These are phyloP conservation scores for Hemichromis elongatus DNA, from an alignment of 2,113 vertebrate genomes.

Conservation along the genomic window DNA sequence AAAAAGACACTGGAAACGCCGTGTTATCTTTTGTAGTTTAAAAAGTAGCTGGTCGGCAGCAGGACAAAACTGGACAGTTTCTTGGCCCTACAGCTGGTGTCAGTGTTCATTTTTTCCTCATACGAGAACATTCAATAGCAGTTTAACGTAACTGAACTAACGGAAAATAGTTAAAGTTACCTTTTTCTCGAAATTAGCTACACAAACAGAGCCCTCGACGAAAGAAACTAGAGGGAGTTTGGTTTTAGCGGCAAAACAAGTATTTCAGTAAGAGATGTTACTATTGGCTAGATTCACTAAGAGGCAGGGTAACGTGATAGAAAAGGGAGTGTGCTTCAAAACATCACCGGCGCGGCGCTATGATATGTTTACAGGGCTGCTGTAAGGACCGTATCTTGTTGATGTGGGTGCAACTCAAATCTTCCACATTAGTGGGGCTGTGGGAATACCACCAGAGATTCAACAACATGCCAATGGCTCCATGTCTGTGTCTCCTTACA, in stretches of 20 bases:
- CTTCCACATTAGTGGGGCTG: not conserved
- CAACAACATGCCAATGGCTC: not conserved
- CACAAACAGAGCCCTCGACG: rapidly evolving
- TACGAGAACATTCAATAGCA: not conserved
- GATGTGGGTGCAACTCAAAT: not conserved
- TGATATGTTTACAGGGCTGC: not conserved
- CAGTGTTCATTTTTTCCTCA: not conserved
- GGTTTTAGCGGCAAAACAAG: slow-evolving; percentile 70
- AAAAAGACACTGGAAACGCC: not conserved
- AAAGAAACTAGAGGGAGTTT: not conserved
- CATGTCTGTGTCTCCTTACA: not conserved
- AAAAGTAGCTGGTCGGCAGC: not conserved
- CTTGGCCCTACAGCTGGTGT: not conserved
- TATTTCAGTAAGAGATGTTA: not conserved
- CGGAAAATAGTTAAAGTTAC: not conserved
- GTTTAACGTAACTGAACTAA: not conserved
- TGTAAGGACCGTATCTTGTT: not conserved
- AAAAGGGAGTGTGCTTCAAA: not conserved
- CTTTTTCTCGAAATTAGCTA: not conserved
- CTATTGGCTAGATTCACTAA: slow-evolving; percentile 44
- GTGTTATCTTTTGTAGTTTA: not conserved
- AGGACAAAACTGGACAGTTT: not conserved
- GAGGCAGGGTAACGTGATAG: not conserved
- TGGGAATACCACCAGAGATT: not conserved
- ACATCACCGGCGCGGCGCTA: not conserved